A percentile compares a stretch with the other conserved stretches of the same genome.
Conservation (phyloP, 2,113 vertebrate genomes). For the Athene noctua region DNA sequence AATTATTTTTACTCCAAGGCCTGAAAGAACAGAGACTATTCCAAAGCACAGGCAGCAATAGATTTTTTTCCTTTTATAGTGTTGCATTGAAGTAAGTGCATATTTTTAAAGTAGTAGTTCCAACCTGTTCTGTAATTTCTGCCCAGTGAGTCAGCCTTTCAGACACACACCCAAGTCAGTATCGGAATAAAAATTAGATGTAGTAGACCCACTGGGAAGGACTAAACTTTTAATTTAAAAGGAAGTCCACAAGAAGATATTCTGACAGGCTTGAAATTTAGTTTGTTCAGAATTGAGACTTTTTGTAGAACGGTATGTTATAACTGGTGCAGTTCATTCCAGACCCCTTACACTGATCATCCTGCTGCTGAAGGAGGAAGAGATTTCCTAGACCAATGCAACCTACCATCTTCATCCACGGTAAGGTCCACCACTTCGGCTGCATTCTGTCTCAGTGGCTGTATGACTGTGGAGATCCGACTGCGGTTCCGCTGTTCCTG, state of each 20-base stretch:
- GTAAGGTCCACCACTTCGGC: constrained; percentile 98
- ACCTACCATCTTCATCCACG: constrained; percentile 94
- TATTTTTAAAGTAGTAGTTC: constrained; percentile 29
- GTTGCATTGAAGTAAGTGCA: not conserved
- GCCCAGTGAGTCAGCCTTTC: constrained; percentile 3
- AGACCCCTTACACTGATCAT: not conserved
- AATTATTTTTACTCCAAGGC: not conserved
- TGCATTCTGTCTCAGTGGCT: constrained; percentile 90
- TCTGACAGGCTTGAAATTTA: not conserved
- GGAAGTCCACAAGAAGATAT: not conserved
- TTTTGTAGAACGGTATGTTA: not conserved
- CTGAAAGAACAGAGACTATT: not conserved
- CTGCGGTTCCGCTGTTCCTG: constrained; percentile 88
- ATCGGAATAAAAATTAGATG: not conserved
- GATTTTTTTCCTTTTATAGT: constrained; percentile 13
- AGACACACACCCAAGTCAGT: not conserved
- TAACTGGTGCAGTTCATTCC: not conserved
- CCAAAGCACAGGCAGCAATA: not conserved
- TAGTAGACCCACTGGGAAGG: not conserved
- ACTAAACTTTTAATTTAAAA: not conserved
- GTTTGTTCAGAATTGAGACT: not conserved
- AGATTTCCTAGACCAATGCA: not conserved
- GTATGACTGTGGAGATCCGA: constrained; percentile 94
- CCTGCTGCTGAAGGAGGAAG: not conserved
- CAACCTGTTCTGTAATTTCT: constrained; percentile 43